Evolutionary conservation across 2,797 vertebrate genomes (phyloP).

Genomic region (Aulostomus chinensis): DNA sequence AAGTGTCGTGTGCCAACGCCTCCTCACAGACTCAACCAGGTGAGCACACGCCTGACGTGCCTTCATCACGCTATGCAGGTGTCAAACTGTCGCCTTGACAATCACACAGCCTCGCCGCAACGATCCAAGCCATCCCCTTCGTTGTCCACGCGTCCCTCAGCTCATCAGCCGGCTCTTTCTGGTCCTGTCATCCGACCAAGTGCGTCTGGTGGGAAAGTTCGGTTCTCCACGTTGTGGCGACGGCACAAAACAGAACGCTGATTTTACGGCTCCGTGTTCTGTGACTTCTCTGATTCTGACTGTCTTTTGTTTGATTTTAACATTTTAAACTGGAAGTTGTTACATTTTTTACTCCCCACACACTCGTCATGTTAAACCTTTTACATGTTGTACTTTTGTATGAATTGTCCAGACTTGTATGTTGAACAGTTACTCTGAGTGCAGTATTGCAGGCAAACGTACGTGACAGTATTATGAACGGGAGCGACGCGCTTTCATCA

Average conservation of each 20-base stretch:
- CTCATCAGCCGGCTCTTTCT: no score
- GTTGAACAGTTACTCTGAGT: slow-evolving; percentile 40
- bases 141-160: not conserved
- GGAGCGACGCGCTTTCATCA: not conserved
- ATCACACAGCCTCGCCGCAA: slow-evolving; percentile 48
- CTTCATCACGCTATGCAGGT: slow-evolving; percentile 74
- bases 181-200: no score
- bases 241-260: no score
- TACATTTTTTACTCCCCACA: slow-evolving; percentile 34
- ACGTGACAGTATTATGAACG: slow-evolving; percentile 66
- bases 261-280: no score
- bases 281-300: no score
- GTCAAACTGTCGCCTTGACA: slow-evolving; percentile 66
- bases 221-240: no score
- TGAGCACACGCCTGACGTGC: slow-evolving; percentile 70
- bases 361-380: slow-evolving; percentile 22
- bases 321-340: slow-evolving; percentile 70
- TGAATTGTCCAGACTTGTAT: slow-evolving; percentile 30
- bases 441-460: slow-evolving; percentile 68
- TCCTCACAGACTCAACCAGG: not conserved
- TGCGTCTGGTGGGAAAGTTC: no score
- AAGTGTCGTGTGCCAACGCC: slow-evolving; percentile 59
- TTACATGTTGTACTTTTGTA: slow-evolving; percentile 55
- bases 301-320: no score
- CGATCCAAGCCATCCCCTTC: slow-evolving; percentile 18